Evolutionary conservation across 2,888 invertebrate species (phyloP).

Genomic region (Altica lythri): DNA sequence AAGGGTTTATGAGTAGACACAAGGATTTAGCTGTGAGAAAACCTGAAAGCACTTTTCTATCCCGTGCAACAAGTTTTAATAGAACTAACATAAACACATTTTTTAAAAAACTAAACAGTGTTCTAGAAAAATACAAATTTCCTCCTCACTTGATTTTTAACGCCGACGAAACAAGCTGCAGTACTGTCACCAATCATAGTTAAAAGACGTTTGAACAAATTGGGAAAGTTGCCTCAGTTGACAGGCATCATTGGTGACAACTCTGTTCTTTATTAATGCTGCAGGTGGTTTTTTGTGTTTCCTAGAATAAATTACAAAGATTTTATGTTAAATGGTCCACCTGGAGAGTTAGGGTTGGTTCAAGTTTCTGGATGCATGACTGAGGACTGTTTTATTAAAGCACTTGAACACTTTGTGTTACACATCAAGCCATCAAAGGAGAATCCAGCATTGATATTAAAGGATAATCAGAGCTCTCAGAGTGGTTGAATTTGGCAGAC

Average conservation of each 20-base stretch:
- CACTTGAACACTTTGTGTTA: slow-evolving; percentile 3
- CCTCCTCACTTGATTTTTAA: too few species aligned
- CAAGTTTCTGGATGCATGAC: not conserved
- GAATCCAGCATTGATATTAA: not conserved
- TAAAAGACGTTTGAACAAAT: too few species aligned
- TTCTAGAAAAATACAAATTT: too few species aligned
- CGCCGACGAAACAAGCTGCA: too few species aligned
- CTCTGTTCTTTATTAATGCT: slow-evolving; percentile 9
- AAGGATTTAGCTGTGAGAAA: slow-evolving; percentile 1
- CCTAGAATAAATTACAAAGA: slow-evolving; percentile 8
- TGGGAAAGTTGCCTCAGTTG: too few species aligned
- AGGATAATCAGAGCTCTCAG: not conserved
- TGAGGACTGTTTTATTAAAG: slow-evolving; percentile 3
- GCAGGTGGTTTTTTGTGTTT: slow-evolving; percentile 7
- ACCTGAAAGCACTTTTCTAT: slow-evolving; percentile 8
- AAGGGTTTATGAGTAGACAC: slow-evolving; percentile 7
- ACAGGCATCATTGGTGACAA: not conserved
- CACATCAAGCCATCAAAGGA: not conserved
- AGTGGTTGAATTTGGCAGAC: not conserved
- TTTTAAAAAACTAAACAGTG: too few species aligned
- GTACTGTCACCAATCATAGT: too few species aligned
- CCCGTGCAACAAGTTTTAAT: too few species aligned
- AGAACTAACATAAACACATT: too few species aligned
- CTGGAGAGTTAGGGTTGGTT: not conserved
- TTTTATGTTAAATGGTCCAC: slow-evolving; percentile 5